A percentile compares a stretch with the other conserved stretches of the same genome.
These are phyloP conservation scores for Aphyosemion australe DNA, from an alignment of 2,113 vertebrate genomes.

Conservation along the genomic window DNA sequence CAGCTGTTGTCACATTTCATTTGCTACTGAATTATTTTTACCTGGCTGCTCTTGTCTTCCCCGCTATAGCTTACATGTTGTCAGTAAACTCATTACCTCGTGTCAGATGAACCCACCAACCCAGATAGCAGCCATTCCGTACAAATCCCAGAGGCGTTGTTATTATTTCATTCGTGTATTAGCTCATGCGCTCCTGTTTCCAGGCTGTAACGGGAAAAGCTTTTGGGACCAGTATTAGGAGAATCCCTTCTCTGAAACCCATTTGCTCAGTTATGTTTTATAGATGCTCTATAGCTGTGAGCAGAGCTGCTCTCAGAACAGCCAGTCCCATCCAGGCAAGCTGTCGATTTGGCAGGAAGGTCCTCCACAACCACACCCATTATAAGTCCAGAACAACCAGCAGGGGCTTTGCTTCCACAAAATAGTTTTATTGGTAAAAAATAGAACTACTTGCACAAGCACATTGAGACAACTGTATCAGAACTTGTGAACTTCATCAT, in stretches of 20 bases:
- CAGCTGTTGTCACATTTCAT: too few relatives aligned
- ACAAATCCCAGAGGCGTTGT: slow-evolving; percentile 11
- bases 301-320: slow-evolving; percentile 44
- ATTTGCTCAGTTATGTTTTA: slow-evolving; percentile 49
- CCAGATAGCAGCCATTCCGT: slow-evolving; percentile 7
- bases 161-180: slow-evolving; percentile 16
- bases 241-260: slow-evolving; percentile 36
- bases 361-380: slow-evolving; percentile 5
- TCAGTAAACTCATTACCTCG: slow-evolving; percentile 9
- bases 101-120: slow-evolving; percentile 17
- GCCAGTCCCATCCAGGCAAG: slow-evolving; percentile 46
- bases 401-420: slow-evolving; percentile 73
- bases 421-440: slow-evolving; percentile 88
- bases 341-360: slow-evolving; percentile 59
- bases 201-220: slow-evolving; percentile 14
- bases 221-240: slow-evolving; percentile 13
- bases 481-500: slow-evolving; percentile 78
- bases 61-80: slow-evolving; percentile 18
- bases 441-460: slow-evolving; percentile 86
- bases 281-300: slow-evolving; percentile 18
- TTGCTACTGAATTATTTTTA: too few relatives aligned
- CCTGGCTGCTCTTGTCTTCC: slow-evolving; percentile 2
- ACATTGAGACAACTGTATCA: slow-evolving; percentile 81
- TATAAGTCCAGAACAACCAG: slow-evolving; percentile 7
- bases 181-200: slow-evolving; percentile 17